A percentile compares a stretch with the other conserved stretches of the same genome.
Conservation (phyloP, 2,797 vertebrate genomes). For the Mormyrops attenuatus region DNA sequence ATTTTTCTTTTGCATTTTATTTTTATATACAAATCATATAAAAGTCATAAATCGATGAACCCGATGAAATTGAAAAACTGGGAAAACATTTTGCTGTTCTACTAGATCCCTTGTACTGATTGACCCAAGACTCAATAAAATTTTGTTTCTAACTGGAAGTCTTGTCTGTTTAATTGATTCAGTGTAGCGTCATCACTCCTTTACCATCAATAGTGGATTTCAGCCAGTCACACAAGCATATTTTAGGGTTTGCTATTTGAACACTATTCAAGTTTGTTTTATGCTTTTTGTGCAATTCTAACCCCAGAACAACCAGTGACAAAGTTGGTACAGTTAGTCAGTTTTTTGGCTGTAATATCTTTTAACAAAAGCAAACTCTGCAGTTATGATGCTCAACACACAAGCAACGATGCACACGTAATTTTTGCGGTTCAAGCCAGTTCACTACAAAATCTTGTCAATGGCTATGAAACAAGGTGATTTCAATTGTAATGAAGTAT, state of each 20-base stretch:
- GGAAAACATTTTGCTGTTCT: background rate
- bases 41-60: background rate
- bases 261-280: background rate
- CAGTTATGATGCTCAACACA: background rate
- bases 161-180: background rate
- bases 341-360: background rate
- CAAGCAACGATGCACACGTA: background rate
- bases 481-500: background rate
- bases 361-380: background rate
- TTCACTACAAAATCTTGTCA: background rate
- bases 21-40: background rate
- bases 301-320: background rate
- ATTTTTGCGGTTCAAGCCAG: background rate
- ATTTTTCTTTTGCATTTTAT: constrained; percentile 4
- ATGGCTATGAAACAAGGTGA: background rate
- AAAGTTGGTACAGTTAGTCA: background rate
- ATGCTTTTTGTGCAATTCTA: background rate
- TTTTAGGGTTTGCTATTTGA: background rate
- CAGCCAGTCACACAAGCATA: background rate
- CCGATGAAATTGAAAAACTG: background rate
- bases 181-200: background rate
- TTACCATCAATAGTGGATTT: background rate
- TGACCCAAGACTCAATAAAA: background rate
- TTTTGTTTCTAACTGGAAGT: background rate
- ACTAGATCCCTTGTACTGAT: constrained; percentile 1